These are phyloP conservation scores for Isaurus tuberculatus DNA, from an alignment of 92 coral and sea anemone genomes.

Conservation along the genomic window DNA sequence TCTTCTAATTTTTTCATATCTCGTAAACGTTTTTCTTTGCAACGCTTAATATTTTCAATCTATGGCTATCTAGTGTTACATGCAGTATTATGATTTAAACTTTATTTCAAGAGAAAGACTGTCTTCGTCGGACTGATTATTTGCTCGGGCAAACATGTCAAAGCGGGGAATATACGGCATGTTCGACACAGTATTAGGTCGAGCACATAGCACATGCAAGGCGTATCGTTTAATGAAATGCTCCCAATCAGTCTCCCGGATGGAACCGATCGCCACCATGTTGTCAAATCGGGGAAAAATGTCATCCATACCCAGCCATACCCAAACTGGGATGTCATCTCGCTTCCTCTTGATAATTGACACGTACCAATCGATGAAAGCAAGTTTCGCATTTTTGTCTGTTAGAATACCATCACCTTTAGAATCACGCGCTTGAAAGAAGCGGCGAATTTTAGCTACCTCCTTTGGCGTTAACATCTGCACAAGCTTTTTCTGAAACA, in stretches of 20 bases:
- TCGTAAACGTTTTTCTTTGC: too few species aligned
- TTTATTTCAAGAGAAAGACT: too few species aligned
- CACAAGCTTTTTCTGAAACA: constrained; percentile 52
- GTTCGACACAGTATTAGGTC: constrained; percentile 68
- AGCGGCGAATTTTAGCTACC: constrained; percentile 42
- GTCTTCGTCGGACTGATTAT: neutral
- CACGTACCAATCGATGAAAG: constrained; percentile 62
- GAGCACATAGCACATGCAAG: constrained; percentile 53
- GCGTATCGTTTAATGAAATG: constrained; percentile 50
- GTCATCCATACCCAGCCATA: constrained; percentile 61
- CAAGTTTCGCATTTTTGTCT: constrained; percentile 31
- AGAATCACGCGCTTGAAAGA: constrained; percentile 55
- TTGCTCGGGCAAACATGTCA: constrained; percentile 1
- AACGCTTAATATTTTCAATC: too few species aligned
- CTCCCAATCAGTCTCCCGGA: constrained; percentile 44
- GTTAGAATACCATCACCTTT: constrained; percentile 44
- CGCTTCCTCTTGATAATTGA: constrained; percentile 53
- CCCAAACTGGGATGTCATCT: constrained; percentile 51
- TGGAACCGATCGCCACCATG: constrained; percentile 11
- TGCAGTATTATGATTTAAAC: too few species aligned
- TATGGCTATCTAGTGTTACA: too few species aligned
- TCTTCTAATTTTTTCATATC: too few species aligned
- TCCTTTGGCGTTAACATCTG: constrained; percentile 57
- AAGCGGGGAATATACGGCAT: constrained; percentile 63
- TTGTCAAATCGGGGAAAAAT: neutral